phyloP scores from a whole-genome alignment of 2,797 vertebrate species.

The Oryzias dopingdopingensis region DNA sequence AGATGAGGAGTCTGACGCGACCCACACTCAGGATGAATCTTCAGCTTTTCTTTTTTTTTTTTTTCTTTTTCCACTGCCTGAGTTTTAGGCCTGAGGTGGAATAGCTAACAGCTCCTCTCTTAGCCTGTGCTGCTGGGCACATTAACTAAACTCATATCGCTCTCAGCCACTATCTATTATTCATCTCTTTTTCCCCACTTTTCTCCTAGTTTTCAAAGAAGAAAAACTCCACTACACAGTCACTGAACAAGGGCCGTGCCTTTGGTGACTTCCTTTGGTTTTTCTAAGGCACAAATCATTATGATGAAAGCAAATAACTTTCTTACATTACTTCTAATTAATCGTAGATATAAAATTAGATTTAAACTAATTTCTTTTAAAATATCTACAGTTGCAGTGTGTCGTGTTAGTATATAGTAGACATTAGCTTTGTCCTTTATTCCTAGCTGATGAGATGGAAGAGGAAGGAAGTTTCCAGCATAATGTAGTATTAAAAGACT shows the following conservation, averaged over 20 bases:
- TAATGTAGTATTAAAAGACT: too few relatives aligned
- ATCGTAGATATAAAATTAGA: slow-evolving; percentile 13
- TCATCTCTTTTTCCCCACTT: slow-evolving; percentile 52
- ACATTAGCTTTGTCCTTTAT: too few relatives aligned
- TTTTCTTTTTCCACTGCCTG: slow-evolving; percentile 30
- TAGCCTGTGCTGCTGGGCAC: slow-evolving; percentile 79
- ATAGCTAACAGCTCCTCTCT: slow-evolving; percentile 77
- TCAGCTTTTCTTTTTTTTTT: slow-evolving; percentile 24
- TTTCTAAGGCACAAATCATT: slow-evolving; percentile 15
- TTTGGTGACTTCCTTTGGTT: slow-evolving; percentile 37
- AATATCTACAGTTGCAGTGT: background rate
- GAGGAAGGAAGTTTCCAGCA: too few relatives aligned
- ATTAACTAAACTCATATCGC: slow-evolving; percentile 86
- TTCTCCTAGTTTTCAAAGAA: slow-evolving; percentile 64
- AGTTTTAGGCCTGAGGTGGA: slow-evolving; percentile 69
- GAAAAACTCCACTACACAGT: slow-evolving; percentile 42
- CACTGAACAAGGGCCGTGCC: slow-evolving; percentile 39
- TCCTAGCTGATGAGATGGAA: too few relatives aligned
- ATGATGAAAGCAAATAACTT: slow-evolving; percentile 27
- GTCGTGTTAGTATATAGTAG: background rate
- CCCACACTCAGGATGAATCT: slow-evolving; percentile 38
- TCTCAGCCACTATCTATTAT: slow-evolving; percentile 85
- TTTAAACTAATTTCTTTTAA: slow-evolving; percentile 1
- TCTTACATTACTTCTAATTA: slow-evolving; percentile 31
- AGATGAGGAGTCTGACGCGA: slow-evolving; percentile 24